Base-by-base conservation (phyloP, 2,113 vertebrate genomes). In the Marcusenius ussheri region DNA sequence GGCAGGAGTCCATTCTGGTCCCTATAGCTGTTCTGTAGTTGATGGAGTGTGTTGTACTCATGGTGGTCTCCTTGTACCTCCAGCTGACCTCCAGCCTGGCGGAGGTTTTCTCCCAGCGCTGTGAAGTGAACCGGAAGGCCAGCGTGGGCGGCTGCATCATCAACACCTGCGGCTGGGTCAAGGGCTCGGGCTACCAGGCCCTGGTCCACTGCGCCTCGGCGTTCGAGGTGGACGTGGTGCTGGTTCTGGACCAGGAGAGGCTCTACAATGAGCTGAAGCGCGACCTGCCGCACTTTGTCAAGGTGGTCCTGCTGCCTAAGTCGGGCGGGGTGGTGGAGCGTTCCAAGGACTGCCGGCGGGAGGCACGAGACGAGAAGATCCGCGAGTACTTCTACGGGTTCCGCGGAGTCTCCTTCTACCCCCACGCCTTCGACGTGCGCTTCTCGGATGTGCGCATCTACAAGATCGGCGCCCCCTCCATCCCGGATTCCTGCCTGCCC, bases 141-240 rank as follows among this genome's bases (percentile, higher is more conserved):
- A 98, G 97, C 0, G 97, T 98, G 2, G 98, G 98, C 1, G 98
- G 98, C 92, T 99, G 98, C 4, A 96, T 99, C 93, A 99, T 99
- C 91, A 99, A 99, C 94, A 99, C 98, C 1, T 99, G 98, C 0
- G 98, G 98, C 91, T 99, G 98, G 98, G 98, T 99, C 91, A 99
- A 98, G 91, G 97, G 98, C 90, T 98, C 97, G 92, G 98, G 98
- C 2, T 99, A 99, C 94, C 98, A 99, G 93, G 98, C 98, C 0
- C 94, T 99, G 92, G 98, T 99, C 49, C 98, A 99, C 7, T 98
- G 98, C 0, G 98, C 98, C 27, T 98, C 98, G 0, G 98, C 98
- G 88, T 99, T 99, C 9, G 97, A 99, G 94, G 98, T 99, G 90
- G 98, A 99, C 0, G 98, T 99, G 83, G 98, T 99, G 17, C 96